Evolutionary conservation across 2,113 vertebrate species (phyloP).

Genomic region (Saiga tatarica): DNA sequence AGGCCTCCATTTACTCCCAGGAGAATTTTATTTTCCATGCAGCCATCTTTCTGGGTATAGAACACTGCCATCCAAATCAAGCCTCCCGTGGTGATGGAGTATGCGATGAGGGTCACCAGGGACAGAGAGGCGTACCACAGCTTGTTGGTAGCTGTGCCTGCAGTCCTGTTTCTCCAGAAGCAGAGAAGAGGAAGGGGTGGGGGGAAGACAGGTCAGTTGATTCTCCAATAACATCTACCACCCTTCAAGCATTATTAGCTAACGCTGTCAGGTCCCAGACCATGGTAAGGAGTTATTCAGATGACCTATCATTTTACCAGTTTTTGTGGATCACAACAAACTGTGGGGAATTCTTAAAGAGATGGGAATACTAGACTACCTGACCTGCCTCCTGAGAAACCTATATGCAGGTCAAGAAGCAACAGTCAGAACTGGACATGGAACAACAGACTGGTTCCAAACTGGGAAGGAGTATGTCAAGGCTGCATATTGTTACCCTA

Average conservation of each 20-base stretch:
- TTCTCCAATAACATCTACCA: not conserved
- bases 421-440: not conserved
- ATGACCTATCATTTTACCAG: not conserved
- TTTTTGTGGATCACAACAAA: not conserved
- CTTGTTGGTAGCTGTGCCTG: slow-evolving; percentile 90
- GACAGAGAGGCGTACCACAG: slow-evolving; percentile 93
- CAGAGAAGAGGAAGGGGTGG: not conserved
- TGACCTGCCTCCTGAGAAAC: not conserved
- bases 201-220: not conserved
- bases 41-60: slow-evolving; percentile 90
- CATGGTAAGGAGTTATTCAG: accelerated
- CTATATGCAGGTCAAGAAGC: not conserved
- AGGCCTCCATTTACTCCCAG: slow-evolving; percentile 91
- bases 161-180: slow-evolving; percentile 84
- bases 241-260: not conserved
- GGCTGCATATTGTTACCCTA: not conserved
- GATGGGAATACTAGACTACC: not conserved
- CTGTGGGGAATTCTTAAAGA: not conserved
- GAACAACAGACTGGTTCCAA: not conserved
- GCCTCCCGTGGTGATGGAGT: slow-evolving; percentile 89
- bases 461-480: not conserved
- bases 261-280: not conserved
- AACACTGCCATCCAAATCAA: slow-evolving; percentile 89
- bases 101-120: slow-evolving; percentile 90
- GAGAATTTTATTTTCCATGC: slow-evolving; percentile 92